Base-by-base conservation (phyloP, 2,797 vertebrate species). In the Parambassis ranga region DNA sequence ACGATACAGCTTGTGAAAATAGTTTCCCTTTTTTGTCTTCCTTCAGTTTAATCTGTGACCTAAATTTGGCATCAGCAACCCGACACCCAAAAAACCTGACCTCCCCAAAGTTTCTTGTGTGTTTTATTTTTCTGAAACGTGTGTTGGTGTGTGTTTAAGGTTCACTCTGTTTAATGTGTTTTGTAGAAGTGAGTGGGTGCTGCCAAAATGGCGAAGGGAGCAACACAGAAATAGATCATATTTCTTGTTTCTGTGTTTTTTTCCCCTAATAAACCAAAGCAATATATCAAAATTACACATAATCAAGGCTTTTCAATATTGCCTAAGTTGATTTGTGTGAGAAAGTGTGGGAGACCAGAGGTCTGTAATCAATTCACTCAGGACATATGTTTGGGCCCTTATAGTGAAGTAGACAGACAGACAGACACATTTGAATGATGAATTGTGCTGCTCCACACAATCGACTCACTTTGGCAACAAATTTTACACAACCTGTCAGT, bases 251-350 rank as follows among this genome's bases (percentile, higher is more conserved):
- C 65, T 73, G 56, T 71, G 72, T 58, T 81, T 79, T 84, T 80
- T 86, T 44, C 75, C 84, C 67, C 87, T 91, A 91, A 92, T 93
- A 87, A 93, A 91, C 85, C 82, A 83, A 90, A 86, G 91, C 90
- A 93, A 93, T 93, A 92, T 92, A 68, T 89, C 86, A 89, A 84
- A 91, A 92, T 94, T 92, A 93, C 19, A 71, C 79, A 76, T 72
- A 87, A 88, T 85, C 75, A 79, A 74, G 77, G 69, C 73, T 90
- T 89, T 90, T 85, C 83, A 82, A 90, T 87, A 78, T 88, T 78
- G 81, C 66, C 82, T 93, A 92, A 94, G 81, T 85, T 71, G 82
- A 92, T 93, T 93, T 90, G 65, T 49, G 75, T 43, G 61, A 74
- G 75, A 50, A 78, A 81, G 88, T 89, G 85, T 82, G 89, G 88